Percentiles rank a stretch among this genome's conserved stretches.
phyloP scores from a whole-genome alignment of 35 echinoderm and acorn worm species.

The Heliocidaris tuberculata region DNA sequence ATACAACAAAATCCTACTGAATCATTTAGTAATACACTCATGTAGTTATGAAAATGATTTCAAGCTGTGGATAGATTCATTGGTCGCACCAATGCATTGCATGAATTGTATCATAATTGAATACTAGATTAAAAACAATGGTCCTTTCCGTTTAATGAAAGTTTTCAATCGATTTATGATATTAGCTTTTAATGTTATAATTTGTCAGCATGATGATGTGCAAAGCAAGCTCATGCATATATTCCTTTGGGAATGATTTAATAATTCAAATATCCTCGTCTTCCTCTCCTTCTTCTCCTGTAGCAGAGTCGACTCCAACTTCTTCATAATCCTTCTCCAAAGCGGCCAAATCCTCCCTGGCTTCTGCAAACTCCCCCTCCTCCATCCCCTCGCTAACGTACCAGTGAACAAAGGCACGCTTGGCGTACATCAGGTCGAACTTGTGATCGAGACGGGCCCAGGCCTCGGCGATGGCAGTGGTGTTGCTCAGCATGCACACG shows the following conservation, averaged over 20 bases:
- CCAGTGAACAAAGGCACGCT: constrained; percentile 75
- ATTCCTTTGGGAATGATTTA: not conserved
- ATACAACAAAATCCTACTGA: too few species aligned
- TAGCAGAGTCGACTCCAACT: not conserved
- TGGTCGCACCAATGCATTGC: too few species aligned
- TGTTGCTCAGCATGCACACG: constrained; percentile 75
- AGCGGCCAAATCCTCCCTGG: not conserved
- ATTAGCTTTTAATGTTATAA: too few species aligned
- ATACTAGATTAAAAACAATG: not conserved
- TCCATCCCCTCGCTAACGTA: constrained; percentile 37
- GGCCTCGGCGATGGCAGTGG: constrained; percentile 65
- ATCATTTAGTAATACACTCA: too few species aligned
- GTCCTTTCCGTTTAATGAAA: not conserved
- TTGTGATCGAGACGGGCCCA: constrained; percentile 69
- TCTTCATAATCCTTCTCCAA: not conserved
- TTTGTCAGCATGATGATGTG: too few species aligned
- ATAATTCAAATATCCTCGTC: not conserved
- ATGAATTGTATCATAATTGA: too few species aligned
- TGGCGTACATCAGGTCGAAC: constrained; percentile 76
- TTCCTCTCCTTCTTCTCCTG: not conserved
- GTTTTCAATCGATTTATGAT: too few species aligned
- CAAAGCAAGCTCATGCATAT: not conserved
- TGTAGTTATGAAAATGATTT: too few species aligned
- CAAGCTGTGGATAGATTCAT: too few species aligned
- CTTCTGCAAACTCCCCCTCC: not conserved